phyloP scores from a whole-genome alignment of 2,797 vertebrate species.

The Galaxias olidus region DNA sequence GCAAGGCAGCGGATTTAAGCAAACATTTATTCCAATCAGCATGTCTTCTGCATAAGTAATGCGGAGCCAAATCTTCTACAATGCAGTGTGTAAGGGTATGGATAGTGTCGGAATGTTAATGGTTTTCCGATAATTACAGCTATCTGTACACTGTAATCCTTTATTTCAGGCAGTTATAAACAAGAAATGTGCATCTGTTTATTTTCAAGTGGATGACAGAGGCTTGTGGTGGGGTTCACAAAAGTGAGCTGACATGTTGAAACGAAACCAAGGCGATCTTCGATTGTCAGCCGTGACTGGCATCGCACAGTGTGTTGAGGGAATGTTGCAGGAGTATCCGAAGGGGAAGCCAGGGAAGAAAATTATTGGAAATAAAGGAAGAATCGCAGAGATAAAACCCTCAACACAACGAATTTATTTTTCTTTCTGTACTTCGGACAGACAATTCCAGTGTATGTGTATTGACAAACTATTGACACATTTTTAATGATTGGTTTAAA shows the following conservation, averaged over 20 bases:
- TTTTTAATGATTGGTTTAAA: no score
- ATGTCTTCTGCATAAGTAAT: constrained; percentile 41
- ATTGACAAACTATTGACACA: no score
- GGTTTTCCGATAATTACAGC: constrained; percentile 75
- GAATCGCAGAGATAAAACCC: constrained; percentile 57
- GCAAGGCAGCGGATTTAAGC: constrained; percentile 59
- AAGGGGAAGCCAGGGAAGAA: constrained; percentile 15
- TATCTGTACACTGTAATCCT: constrained; percentile 71
- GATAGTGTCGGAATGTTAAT: constrained; percentile 75
- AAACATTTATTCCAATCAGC: constrained; percentile 53
- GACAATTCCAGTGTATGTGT: no score
- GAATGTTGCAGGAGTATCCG: background rate
- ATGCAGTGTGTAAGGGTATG: constrained; percentile 51
- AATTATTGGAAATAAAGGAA: constrained; percentile 38
- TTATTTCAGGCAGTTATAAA: constrained; percentile 64
- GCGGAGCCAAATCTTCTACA: constrained; percentile 38
- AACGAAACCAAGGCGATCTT: constrained; percentile 61
- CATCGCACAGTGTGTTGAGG: constrained; percentile 34
- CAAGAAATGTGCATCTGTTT: constrained; percentile 69
- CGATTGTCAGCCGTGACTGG: constrained; percentile 59
- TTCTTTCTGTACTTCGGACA: constrained; percentile 17
- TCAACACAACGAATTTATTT: constrained; percentile 14
- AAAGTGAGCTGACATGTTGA: constrained; percentile 44
- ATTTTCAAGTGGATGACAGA: constrained; percentile 56
- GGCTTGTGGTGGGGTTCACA: constrained; percentile 42